Base-by-base conservation (phyloP, 2,888 invertebrate species). In the Brenthis ino region DNA sequence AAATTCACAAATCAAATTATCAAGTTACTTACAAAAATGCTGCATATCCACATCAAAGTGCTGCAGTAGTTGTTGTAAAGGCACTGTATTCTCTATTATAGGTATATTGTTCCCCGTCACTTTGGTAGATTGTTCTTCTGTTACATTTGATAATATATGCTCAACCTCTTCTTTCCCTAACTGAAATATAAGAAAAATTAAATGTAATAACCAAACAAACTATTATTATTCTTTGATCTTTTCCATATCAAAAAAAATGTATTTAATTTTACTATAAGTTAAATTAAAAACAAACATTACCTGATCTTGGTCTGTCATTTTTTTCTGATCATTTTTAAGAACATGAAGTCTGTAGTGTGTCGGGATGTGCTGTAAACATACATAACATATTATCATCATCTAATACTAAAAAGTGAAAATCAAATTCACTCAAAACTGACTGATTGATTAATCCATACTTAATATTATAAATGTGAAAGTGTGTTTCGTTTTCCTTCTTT, bases 21-120 rank as follows among this genome's bases (percentile, higher is more conserved):
- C 20, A 13, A 6, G 8, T 56, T 57, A 83, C 91, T 87, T 74
- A 91, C 91, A 79, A 75, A 93, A 92, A 70, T 87, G 85, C 72
- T 88, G 87, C 89, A 93, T 89, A 47, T 89, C 88, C 2, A 74
- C 77, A 65, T 91, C 87, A 56, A 89, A 88, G 66, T 86, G 85
- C 69, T 85, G 83, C 50, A 83, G 74, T 5, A 93, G 75, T 43
- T 86, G 83, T 37, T 87, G 86, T 65, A 87, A 74, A 2, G 85
- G 74, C 1, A 79, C 77, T 6, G 83, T 81, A 14, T 84, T 85
- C 0, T 81, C 82, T 2, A 85, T 68, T 6, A 65, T 50, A 1
- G 86, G 86, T 68, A 87, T 77, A 56, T 81, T 84, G 74, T 72
- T 78, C 0, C 89, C 86, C 0, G 78, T 78, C 68, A 91, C 85